Evolutionary conservation across 2,113 vertebrate species (phyloP), one percentile per base, ranked within the genome.

Genomic region (Thamnophis sirtalis): DNA sequence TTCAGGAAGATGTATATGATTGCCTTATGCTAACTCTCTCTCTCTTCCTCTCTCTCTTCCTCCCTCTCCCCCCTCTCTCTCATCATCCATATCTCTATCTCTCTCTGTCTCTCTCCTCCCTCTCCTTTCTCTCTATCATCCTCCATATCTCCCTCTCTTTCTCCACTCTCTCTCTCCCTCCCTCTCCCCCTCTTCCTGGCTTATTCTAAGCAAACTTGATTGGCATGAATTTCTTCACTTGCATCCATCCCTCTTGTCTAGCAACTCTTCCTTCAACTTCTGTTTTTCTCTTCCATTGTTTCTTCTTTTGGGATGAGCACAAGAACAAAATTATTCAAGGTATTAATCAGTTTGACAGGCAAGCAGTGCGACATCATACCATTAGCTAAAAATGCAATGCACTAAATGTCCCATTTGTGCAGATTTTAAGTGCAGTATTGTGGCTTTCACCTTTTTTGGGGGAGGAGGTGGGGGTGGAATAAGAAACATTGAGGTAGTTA

Each of bases 361-460:
- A 50, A 84, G 38, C 1, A 86, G 68, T 22, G 13, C 22, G 33
- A 89, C 13, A 86, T 54, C 33, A 24, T 33, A n/a, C 54, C 26
- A 17, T 58, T 13, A 92, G 0, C 9, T 93, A 53, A 56, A 0
- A 2, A 24, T 28, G 58, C 0, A 0, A 33, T 22, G 90, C 38
- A 21, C 0, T 73, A 91, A 9, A 5, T 93, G 90, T 89, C 90
- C 43, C 3, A 2, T 80, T 88, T 3, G 54, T 89, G 53, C 1
- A 55, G 4, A 86, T 94, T 8, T 19, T 88, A 92, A 92, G 38
- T 63, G 54, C 85, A 13, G 87, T 89, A 93, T 13, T 93, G 68
- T 93, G 80, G 48, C 88, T 54, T 49, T 88, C 24, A 10, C 48
- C 13, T 84, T 84, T 93, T 94, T 54, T 86, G 21, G 21, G 5